Conservation (phyloP, 35 echinoderm and acorn worm species). For the Diadema setosum region DNA sequence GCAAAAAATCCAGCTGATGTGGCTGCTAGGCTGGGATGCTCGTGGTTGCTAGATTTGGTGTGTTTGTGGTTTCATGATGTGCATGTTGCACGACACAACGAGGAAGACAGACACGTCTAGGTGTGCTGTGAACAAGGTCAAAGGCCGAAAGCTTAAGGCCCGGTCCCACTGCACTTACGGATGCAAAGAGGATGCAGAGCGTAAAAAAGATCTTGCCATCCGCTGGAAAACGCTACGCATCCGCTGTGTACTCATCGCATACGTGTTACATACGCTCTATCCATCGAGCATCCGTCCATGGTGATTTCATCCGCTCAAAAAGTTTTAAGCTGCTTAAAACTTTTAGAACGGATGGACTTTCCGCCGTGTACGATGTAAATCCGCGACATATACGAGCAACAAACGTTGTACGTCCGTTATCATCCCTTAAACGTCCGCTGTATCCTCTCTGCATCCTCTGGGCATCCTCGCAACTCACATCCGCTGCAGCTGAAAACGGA, state of each 20-base stretch:
- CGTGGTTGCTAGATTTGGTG: no score
- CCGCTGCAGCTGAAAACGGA: background rate
- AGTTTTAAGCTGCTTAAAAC: background rate
- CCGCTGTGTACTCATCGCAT: background rate
- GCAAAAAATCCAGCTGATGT: no score
- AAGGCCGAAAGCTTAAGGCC: no score
- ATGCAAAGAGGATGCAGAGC: no score
- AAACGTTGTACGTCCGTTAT: background rate
- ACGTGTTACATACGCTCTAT: background rate
- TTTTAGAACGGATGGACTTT: constrained; percentile 7
- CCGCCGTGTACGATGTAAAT: background rate
- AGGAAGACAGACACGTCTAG: no score
- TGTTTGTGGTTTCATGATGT: no score
- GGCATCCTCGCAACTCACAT: background rate
- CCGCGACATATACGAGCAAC: background rate
- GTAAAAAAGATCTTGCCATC: background rate
- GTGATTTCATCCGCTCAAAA: background rate
- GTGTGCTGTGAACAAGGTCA: no score
- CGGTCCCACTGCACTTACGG: no score
- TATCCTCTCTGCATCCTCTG: background rate
- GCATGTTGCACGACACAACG: no score
- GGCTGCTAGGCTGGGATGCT: no score
- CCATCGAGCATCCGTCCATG: background rate
- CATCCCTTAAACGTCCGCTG: background rate
- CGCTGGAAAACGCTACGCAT: background rate